Evolutionary conservation across 2,888 invertebrate genomes (phyloP), one percentile per base, ranked within the genome.

Genomic region (Drosophila cyrtoloma): DNA sequence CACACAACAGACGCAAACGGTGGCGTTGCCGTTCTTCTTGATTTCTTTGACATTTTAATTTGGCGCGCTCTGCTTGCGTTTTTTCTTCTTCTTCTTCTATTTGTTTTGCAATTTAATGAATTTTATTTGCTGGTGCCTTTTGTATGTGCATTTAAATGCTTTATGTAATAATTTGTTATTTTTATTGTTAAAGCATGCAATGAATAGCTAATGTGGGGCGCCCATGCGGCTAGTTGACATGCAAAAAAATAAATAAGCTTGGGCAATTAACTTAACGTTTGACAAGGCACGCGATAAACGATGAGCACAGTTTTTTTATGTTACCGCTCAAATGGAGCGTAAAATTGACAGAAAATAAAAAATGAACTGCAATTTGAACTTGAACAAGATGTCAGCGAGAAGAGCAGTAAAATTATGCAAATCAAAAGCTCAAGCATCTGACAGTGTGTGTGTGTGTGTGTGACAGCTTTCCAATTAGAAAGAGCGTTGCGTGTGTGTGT

Each of bases 101-200:
- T 35, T 55, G 37, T 37, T 26, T 63, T 52, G 33, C 32, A 42
- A 60, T 72, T 56, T 64, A 37, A 56, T 65, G 62, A 62, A 26
- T 70, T 67, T 74, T 51, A 52, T 74, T 51, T 74, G 50, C 61
- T 72, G 32, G 59, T 55, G 60, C 59, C 69, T 71, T 65, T 69
- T 76, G 73, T 70, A 82, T 81, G 77, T 76, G 71, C 60, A 74
- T 84, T 75, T 77, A 81, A 83, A 77, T 76, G 62, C 50, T 79
- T 85, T 81, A 75, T 68, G 81, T 86, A 86, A 84, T 86, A 73
- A 74, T 85, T 82, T 79, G 71, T 71, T 81, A 63, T 67, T 75
- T 86, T 86, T 81, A 86, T 82, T 81, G 84, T 64, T 69, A 61
- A 74, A 76, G 71, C 75, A 81, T 79, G 87, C 63, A 62, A 70